Evolutionary conservation across 1,140 invertebrate species (phyloP).

Genomic region (Drosophila simulans): DNA sequence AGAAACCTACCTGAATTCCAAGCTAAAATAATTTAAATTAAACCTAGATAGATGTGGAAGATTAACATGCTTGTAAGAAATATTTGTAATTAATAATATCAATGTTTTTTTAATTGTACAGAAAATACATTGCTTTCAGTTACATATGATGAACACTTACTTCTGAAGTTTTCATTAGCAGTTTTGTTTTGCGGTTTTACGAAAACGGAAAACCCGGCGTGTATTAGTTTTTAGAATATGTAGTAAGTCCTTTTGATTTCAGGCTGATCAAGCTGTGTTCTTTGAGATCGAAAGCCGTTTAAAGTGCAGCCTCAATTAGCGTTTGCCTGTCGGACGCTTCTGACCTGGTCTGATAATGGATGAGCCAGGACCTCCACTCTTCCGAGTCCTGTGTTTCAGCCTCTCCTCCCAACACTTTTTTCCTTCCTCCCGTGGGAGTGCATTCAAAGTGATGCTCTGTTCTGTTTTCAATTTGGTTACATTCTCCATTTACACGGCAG

Average conservation of each 20-base stretch:
- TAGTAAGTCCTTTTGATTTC: too few species aligned
- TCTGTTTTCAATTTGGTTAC: constrained; percentile 75
- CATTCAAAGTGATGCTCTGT: constrained; percentile 52
- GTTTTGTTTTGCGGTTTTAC: too few species aligned
- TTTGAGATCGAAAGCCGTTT: constrained; percentile 27
- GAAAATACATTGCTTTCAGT: too few species aligned
- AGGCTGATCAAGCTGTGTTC: constrained; percentile 1
- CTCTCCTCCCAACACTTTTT: neutral
- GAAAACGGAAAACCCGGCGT: too few species aligned
- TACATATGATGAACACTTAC: too few species aligned
- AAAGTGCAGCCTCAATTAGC: constrained; percentile 33
- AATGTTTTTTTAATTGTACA: too few species aligned
- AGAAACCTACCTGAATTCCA: neutral
- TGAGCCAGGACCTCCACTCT: neutral
- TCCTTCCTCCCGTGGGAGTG: constrained; percentile 26
- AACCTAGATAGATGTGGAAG: neutral
- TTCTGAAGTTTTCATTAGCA: too few species aligned
- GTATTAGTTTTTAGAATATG: too few species aligned
- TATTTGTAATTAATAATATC: neutral
- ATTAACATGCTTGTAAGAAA: neutral
- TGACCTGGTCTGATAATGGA: constrained; percentile 10
- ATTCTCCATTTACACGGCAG: constrained; percentile 48
- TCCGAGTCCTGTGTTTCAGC: neutral
- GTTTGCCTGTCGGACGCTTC: constrained; percentile 3
- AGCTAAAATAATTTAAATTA: neutral